A percentile compares a stretch with the other conserved stretches of the same genome.
Evolutionary conservation across 2,113 vertebrate species (phyloP).

Genomic region (Uria aalge): DNA sequence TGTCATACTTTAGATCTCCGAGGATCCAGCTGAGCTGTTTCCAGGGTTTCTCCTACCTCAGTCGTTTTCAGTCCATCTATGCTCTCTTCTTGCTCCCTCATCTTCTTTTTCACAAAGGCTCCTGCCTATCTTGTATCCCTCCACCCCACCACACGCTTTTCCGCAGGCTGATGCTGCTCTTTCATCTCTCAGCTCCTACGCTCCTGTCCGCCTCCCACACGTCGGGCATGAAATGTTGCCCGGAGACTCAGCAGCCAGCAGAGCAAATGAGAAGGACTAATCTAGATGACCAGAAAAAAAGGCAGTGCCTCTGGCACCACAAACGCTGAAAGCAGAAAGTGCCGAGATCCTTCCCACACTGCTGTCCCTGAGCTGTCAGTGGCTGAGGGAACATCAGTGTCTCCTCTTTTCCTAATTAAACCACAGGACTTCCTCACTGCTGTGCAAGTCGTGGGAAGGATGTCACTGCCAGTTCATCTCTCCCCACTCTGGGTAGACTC

Average conservation of each 20-base stretch:
- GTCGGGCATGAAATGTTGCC: background rate
- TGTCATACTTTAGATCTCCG: background rate
- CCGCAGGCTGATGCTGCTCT: background rate
- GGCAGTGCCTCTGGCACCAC: background rate
- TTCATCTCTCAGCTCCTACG: background rate
- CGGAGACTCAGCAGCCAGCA: background rate
- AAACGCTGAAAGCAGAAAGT: background rate
- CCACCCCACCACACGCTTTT: accelerated
- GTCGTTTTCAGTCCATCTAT: background rate
- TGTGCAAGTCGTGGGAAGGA: background rate
- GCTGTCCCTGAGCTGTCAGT: background rate
- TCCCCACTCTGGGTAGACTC: background rate
- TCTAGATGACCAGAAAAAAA: background rate
- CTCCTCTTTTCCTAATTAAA: background rate
- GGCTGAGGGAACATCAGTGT: background rate
- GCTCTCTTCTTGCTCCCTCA: background rate
- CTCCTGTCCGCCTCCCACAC: background rate
- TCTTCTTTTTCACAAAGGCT: background rate
- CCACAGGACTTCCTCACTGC: background rate
- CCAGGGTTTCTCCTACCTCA: background rate
- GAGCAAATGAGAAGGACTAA: background rate
- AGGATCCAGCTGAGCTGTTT: background rate
- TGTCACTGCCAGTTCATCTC: background rate
- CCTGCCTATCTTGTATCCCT: background rate
- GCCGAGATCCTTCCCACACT: background rate